Conservation (phyloP, 2,113 vertebrate species). For the Bagarius yarrelli region DNA sequence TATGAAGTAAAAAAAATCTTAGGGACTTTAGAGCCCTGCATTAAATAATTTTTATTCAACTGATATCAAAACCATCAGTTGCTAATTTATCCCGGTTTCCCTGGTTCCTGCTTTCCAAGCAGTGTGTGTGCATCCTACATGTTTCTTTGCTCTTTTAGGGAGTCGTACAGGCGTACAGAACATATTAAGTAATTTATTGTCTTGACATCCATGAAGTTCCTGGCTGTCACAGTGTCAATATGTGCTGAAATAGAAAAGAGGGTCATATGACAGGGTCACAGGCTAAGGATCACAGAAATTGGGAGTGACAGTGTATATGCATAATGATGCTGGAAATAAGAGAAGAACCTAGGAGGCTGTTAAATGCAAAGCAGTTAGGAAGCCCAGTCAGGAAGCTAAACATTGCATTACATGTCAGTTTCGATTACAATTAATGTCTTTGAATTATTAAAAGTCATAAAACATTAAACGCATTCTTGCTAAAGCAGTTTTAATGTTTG, state of each 20-base stretch:
- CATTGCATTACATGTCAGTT: background rate
- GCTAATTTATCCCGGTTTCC: background rate
- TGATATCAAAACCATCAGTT: background rate
- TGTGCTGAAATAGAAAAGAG: no score
- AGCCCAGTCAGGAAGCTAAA: background rate
- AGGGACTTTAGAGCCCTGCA: background rate
- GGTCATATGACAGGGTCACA: slow-evolving; percentile 6
- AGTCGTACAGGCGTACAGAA: background rate
- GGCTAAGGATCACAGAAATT: background rate
- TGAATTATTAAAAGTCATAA: background rate
- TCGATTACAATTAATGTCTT: slow-evolving; percentile 2
- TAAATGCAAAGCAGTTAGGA: background rate
- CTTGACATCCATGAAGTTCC: slow-evolving; percentile 8
- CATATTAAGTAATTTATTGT: background rate
- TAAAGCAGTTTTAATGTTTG: background rate
- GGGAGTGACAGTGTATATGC: background rate
- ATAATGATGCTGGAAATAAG: slow-evolving; percentile 1
- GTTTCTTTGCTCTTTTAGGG: background rate
- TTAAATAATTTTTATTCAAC: background rate
- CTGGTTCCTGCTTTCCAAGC: background rate
- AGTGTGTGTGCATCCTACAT: background rate
- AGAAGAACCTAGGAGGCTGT: background rate
- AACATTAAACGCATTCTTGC: slow-evolving; percentile 7
- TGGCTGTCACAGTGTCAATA: background rate
- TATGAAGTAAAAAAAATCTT: no score